A percentile compares a stretch with the other conserved stretches of the same genome.
Conservation (phyloP, 2,113 vertebrate genomes). For the Notarius quadriscutis region DNA sequence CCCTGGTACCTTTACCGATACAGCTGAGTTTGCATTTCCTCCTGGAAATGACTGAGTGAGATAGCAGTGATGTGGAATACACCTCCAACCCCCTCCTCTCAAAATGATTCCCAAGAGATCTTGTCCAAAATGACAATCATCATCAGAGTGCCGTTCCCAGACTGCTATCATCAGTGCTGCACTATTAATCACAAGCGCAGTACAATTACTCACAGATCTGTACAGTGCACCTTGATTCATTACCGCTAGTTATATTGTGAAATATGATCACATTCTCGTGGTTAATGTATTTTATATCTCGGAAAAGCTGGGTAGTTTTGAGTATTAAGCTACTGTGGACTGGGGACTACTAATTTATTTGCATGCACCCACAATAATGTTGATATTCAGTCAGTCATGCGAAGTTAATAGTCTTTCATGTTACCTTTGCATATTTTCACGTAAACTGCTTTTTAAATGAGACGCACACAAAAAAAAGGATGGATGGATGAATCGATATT, state of each 20-base stretch:
- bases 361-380: not conserved
- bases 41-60: conserved; percentile 15
- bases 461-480: not conserved
- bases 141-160: conserved; percentile 1
- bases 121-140: conserved; percentile 33
- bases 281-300: not conserved
- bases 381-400: conserved; percentile 23
- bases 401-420: no score
- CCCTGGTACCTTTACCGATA: not conserved
- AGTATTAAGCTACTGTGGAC: not conserved
- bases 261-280: conserved; percentile 46
- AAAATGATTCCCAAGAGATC: conserved; percentile 15
- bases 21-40: not conserved
- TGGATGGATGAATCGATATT: not conserved
- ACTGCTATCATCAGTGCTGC: conserved; percentile 33
- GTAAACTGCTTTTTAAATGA: conserved; percentile 2
- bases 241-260: conserved; percentile 47
- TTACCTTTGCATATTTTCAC: not conserved
- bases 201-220: conserved; percentile 49
- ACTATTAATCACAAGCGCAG: conserved; percentile 52
- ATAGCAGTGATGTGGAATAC: conserved; percentile 1
- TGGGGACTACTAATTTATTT: not conserved
- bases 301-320: not conserved
- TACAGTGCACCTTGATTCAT: conserved; percentile 56
- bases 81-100: not conserved